Conservation (phyloP, 2,113 vertebrate species). For the Lethenteron camtschaticum region DNA sequence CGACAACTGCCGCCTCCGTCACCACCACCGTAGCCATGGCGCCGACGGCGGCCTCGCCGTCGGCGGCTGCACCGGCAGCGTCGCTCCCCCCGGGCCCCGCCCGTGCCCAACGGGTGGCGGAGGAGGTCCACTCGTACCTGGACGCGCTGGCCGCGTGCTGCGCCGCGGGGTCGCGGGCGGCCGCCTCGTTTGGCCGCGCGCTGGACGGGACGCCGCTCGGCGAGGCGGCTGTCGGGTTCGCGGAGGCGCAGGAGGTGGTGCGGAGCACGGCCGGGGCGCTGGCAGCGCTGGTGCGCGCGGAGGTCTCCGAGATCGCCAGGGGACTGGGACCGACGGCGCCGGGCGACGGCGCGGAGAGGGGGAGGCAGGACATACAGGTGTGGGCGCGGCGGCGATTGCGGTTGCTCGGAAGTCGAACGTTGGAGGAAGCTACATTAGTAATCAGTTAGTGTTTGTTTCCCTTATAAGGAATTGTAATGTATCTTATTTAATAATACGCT, state of each 20-base stretch:
- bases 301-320: neutral
- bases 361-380: too few species aligned
- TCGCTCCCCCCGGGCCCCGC: neutral
- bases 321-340: too few species aligned
- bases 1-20: neutral
- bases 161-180: neutral
- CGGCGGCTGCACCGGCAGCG: neutral
- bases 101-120: neutral
- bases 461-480: too few species aligned
- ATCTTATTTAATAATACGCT: too few species aligned
- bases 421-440: too few species aligned
- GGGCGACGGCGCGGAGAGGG: too few species aligned
- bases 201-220: conserved; percentile 4
- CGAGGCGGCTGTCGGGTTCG: neutral
- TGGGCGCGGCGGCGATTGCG: too few species aligned
- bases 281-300: neutral
- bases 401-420: too few species aligned
- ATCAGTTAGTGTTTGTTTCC: too few species aligned
- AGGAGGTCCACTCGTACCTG: neutral
- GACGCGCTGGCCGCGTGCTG: neutral
- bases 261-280: neutral
- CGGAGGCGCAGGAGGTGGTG: neutral
- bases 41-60: neutral
- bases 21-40: neutral
- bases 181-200: conserved; percentile 2